phyloP scores from a whole-genome alignment of 2,113 vertebrate species.

The Nestor notabilis region DNA sequence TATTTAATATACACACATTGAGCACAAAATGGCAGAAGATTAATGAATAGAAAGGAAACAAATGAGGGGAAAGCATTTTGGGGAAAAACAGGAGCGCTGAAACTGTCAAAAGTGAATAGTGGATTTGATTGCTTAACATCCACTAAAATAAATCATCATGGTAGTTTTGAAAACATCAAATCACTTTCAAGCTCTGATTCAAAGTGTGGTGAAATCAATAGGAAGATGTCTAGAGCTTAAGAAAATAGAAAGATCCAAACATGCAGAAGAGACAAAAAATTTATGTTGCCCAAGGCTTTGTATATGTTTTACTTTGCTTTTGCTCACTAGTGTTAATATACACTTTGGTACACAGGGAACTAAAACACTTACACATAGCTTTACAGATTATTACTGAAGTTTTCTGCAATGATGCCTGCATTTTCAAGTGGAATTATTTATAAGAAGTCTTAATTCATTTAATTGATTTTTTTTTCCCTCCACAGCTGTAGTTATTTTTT shows the following conservation, averaged over 20 bases:
- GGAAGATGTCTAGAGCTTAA: background rate
- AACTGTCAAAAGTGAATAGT: background rate
- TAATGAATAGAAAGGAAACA: background rate
- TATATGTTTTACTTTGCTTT: background rate
- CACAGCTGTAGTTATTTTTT: background rate
- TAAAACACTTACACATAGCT: background rate
- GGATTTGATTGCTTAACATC: background rate
- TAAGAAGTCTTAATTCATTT: background rate
- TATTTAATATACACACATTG: background rate
- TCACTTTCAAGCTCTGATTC: background rate
- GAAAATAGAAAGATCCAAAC: background rate
- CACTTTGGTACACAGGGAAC: fast-evolving
- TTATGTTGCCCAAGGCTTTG: background rate
- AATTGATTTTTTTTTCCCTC: background rate
- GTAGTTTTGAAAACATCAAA: background rate
- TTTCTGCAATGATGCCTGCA: background rate
- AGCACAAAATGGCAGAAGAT: background rate
- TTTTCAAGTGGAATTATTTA: background rate
- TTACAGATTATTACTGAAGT: background rate
- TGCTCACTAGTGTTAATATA: background rate
- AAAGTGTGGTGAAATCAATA: background rate
- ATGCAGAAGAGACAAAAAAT: background rate
- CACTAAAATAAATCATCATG: background rate
- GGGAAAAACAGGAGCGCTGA: background rate
- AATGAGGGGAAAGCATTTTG: background rate